Evolutionary conservation across 2,888 invertebrate genomes (phyloP).

Genomic region (Troglohyphantes excavatus): DNA sequence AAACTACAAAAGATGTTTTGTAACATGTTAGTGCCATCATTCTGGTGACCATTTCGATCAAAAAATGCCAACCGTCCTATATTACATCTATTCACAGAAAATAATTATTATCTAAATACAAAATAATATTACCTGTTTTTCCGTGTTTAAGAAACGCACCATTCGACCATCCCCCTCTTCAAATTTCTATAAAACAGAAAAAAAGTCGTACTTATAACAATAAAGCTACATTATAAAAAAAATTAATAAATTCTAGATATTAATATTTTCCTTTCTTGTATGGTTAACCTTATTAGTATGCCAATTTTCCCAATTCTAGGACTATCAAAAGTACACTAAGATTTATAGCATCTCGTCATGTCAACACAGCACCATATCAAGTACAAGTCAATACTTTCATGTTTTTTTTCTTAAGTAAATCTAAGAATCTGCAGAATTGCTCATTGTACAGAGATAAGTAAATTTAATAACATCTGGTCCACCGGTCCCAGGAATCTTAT

Average conservation of each 20-base stretch:
- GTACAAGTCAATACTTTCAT: no score
- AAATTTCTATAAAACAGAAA: slow-evolving; percentile 1
- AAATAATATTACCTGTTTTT: not conserved
- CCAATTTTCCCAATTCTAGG: not conserved
- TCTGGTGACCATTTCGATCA: not conserved
- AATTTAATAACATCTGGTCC: no score
- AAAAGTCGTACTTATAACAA: no score
- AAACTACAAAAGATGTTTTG: not conserved
- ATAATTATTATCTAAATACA: not conserved
- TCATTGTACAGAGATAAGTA: no score
- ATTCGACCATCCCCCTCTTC: not conserved
- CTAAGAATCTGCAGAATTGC: no score
- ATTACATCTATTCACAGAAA: no score
- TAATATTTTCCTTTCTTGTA: not conserved
- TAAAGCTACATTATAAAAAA: no score
- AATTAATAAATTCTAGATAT: not conserved
- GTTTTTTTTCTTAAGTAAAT: no score
- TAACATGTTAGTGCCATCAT: not conserved
- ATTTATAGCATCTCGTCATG: no score
- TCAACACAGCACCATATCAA: no score
- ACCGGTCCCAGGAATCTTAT: no score
- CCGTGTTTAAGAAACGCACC: not conserved
- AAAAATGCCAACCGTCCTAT: not conserved
- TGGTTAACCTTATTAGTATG: not conserved
- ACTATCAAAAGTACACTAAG: not conserved